Evolutionary conservation across 2,113 vertebrate species (phyloP).

Genomic region (Microcebus lehilahytsara): DNA sequence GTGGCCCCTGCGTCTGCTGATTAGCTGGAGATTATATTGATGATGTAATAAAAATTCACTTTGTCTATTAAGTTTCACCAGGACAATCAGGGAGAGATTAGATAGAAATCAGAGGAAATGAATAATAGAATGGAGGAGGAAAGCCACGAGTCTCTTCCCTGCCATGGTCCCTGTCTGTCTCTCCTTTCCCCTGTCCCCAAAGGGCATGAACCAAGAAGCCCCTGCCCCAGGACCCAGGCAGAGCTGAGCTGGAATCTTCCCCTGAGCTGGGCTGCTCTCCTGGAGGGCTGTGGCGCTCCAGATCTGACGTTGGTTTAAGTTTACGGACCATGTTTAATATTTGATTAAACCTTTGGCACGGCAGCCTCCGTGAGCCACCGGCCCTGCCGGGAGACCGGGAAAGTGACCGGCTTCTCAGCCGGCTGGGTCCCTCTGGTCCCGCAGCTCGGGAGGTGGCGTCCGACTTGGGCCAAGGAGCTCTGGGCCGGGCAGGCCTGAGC

Average conservation of each 20-base stretch:
- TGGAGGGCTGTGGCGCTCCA: not conserved
- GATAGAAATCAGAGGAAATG: conserved; percentile 86
- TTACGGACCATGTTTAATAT: conserved; percentile 81
- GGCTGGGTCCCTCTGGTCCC: not conserved
- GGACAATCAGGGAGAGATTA: conserved; percentile 86
- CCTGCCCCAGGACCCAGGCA: not conserved
- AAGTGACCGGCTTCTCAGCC: not conserved
- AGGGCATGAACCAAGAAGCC: not conserved
- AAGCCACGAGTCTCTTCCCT: conserved; percentile 61
- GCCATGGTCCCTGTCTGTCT: not conserved
- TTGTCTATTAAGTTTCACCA: conserved; percentile 86
- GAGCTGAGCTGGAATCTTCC: conserved; percentile 50
- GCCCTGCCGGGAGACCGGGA: not conserved
- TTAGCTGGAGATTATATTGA: conserved; percentile 88
- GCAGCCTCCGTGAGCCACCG: conserved; percentile 57
- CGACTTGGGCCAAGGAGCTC: accelerated
- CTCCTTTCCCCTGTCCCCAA: not conserved
- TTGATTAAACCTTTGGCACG: conserved; percentile 77
- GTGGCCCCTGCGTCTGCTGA: conserved; percentile 83
- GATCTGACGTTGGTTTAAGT: conserved; percentile 60
- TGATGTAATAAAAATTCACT: conserved; percentile 91
- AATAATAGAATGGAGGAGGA: conserved; percentile 81
- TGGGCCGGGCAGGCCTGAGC: not conserved
- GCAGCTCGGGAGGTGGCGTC: not conserved
- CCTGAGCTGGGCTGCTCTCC: not conserved